Evolutionary conservation across 2,113 vertebrate species (phyloP).

Genomic region (Chamaea fasciata): DNA sequence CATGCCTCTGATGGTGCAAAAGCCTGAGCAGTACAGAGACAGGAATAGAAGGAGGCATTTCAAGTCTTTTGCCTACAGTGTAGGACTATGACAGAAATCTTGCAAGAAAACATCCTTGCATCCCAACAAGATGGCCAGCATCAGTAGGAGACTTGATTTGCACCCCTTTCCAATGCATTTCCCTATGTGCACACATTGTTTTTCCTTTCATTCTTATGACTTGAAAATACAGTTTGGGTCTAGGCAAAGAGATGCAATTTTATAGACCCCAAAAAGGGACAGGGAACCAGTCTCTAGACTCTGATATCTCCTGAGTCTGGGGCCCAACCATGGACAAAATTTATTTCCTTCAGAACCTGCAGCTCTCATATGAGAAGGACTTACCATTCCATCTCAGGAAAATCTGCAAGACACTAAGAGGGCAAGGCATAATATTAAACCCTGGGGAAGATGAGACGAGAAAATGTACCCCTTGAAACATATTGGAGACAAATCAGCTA

Average conservation of each 20-base stretch:
- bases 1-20: conserved; percentile 1
- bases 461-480: background rate
- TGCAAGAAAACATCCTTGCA: background rate
- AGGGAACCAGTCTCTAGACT: background rate
- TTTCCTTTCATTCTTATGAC: background rate
- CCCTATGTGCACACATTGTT: background rate
- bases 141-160: background rate
- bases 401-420: background rate
- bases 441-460: rapidly evolving
- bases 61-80: background rate
- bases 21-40: background rate
- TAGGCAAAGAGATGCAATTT: background rate
- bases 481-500: background rate
- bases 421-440: background rate
- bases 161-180: background rate
- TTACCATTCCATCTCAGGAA: background rate
- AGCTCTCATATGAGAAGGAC: background rate
- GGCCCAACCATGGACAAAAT: background rate
- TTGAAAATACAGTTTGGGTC: background rate
- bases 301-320: background rate
- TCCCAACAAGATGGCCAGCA: background rate
- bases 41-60: background rate
- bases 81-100: background rate
- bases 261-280: background rate
- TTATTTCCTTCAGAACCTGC: background rate